phyloP scores from a whole-genome alignment of 2,113 vertebrate species.

The Callipepla squamata region DNA sequence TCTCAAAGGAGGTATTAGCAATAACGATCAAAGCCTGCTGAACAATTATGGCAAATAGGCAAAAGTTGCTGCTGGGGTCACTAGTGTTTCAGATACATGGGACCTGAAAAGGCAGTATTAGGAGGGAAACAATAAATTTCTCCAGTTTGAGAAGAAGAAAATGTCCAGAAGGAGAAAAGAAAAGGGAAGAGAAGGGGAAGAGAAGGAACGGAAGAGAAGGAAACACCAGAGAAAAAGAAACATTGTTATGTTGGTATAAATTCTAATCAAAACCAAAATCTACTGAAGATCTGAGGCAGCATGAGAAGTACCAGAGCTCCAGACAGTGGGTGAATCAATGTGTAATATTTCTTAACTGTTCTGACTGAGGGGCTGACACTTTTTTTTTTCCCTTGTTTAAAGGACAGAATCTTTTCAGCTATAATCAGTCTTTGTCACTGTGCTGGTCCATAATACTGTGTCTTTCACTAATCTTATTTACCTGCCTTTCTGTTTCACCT shows the following conservation, averaged over 20 bases:
- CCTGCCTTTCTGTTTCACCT: background rate
- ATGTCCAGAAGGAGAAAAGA: too few relatives aligned
- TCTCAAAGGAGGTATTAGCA: too few relatives aligned
- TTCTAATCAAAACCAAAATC: background rate
- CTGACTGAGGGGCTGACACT: background rate
- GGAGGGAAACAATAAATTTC: background rate
- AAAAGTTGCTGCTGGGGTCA: accelerated
- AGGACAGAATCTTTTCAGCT: background rate
- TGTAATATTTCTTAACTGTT: background rate
- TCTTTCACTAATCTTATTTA: conserved; percentile 48
- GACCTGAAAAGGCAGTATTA: background rate
- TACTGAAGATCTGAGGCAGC: background rate
- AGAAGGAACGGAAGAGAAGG: background rate
- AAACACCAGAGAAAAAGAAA: background rate
- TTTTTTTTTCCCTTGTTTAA: background rate
- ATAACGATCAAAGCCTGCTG: accelerated
- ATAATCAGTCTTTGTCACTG: conserved; percentile 36
- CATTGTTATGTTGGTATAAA: background rate
- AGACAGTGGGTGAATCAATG: background rate
- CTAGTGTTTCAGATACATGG: background rate
- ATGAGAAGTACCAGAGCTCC: background rate
- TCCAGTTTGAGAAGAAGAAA: background rate
- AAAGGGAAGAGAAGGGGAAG: too few relatives aligned
- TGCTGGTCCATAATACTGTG: background rate
- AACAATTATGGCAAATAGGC: background rate